Percentiles rank a stretch among this genome's conserved stretches.
Evolutionary conservation across 2,113 vertebrate species (phyloP).

Genomic region (Psammodynastes pulverulentus): DNA sequence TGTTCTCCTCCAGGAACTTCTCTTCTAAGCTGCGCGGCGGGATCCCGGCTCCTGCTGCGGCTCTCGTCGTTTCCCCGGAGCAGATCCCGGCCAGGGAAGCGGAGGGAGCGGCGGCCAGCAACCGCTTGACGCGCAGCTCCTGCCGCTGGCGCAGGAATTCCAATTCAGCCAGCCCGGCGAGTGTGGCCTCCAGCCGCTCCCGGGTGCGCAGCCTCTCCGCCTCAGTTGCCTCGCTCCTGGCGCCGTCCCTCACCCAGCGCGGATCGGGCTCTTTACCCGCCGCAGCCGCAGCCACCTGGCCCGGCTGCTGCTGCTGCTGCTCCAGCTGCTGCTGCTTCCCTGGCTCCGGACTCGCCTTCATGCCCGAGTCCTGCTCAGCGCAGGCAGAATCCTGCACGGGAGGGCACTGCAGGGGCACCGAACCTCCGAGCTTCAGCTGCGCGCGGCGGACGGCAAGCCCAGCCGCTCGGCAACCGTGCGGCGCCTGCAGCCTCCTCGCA

Average conservation of each 20-base stretch:
- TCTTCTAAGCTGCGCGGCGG: constrained; percentile 78
- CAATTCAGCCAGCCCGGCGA: constrained; percentile 84
- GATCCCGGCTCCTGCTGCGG: constrained; percentile 32
- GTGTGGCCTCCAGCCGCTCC: constrained; percentile 83
- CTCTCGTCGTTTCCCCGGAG: constrained; percentile 32
- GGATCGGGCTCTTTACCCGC: constrained; percentile 64
- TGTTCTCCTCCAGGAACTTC: constrained; percentile 87
- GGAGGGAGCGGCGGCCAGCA: constrained; percentile 53
- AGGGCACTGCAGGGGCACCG: neutral
- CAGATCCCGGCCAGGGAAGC: constrained; percentile 8
- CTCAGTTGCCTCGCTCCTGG: constrained; percentile 68
- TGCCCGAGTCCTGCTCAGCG: neutral
- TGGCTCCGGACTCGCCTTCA: neutral
- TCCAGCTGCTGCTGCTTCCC: neutral
- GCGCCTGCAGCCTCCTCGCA: neutral
- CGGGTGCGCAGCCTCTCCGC: constrained; percentile 76
- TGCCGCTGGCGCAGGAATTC: constrained; percentile 81
- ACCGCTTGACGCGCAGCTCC: constrained; percentile 78
- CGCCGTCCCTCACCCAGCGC: constrained; percentile 65
- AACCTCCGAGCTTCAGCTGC: neutral
- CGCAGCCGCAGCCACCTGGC: constrained; percentile 49
- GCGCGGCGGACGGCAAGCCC: neutral
- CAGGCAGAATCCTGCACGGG: neutral
- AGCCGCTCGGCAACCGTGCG: neutral
- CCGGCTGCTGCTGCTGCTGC: neutral